Conservation (phyloP, 1,140 invertebrate genomes). For the Scaptomyza montana region DNA sequence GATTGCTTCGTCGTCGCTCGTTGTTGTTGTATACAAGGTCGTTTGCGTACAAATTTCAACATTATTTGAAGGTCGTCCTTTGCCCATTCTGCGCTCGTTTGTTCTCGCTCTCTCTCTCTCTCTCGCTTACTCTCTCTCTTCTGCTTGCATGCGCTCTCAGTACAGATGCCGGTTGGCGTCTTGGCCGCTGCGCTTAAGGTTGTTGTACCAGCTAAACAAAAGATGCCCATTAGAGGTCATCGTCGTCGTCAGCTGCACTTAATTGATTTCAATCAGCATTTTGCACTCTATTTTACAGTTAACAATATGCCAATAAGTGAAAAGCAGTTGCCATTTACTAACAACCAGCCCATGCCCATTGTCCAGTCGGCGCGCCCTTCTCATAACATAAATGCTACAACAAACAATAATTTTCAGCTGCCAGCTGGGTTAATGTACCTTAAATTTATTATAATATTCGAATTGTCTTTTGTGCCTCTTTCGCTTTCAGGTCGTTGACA, state of each 20-base stretch:
- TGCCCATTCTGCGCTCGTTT: slow-evolving; percentile 55
- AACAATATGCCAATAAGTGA: slow-evolving; percentile 34
- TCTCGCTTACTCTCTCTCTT: slow-evolving; percentile 19
- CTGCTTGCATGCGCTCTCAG: slow-evolving; percentile 24
- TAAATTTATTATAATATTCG: slow-evolving; percentile 79
- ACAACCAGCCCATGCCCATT: neutral
- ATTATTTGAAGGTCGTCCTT: slow-evolving; percentile 84
- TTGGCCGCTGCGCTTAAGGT: slow-evolving; percentile 51
- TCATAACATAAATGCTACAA: slow-evolving; percentile 14
- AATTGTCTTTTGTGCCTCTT: slow-evolving; percentile 47
- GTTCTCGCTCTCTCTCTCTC: slow-evolving; percentile 29
- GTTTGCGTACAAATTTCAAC: slow-evolving; percentile 84
- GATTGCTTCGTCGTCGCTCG: slow-evolving; percentile 53
- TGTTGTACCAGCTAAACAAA: slow-evolving; percentile 54
- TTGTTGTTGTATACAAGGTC: slow-evolving; percentile 83
- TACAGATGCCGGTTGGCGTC: slow-evolving; percentile 39
- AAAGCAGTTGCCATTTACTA: slow-evolving; percentile 12
- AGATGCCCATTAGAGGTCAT: slow-evolving; percentile 23
- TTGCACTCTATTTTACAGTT: slow-evolving; percentile 3
- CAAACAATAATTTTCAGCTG: slow-evolving; percentile 27
- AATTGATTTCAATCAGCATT: slow-evolving; percentile 20
- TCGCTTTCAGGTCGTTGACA: slow-evolving; percentile 73
- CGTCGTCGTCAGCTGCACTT: slow-evolving; percentile 4
- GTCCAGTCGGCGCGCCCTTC: slow-evolving; percentile 30
- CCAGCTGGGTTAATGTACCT: slow-evolving; percentile 75